A percentile compares a stretch with the other conserved stretches of the same genome.
Evolutionary conservation across 2,113 vertebrate genomes (phyloP).

Genomic region (Cisticola juncidis): DNA sequence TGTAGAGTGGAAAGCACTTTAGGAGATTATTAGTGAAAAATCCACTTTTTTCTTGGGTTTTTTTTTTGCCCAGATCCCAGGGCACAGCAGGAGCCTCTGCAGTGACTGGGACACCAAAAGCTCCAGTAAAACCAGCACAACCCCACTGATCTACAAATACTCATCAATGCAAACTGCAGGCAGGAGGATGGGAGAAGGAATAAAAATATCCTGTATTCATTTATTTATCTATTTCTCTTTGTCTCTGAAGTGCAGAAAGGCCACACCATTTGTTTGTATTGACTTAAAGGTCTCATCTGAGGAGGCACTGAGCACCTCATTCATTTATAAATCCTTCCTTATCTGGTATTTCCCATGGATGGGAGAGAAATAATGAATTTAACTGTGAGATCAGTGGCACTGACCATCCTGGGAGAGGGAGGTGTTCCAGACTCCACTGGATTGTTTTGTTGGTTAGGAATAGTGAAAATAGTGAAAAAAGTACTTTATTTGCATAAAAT

Average conservation of each 20-base stretch:
- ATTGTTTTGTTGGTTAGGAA: background rate
- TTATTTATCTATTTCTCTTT: background rate
- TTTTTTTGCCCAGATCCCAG: background rate
- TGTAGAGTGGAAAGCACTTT: background rate
- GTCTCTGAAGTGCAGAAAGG: background rate
- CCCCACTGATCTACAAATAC: background rate
- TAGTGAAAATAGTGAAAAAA: background rate
- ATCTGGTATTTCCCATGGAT: accelerated
- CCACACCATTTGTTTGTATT: background rate
- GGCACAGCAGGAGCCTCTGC: background rate
- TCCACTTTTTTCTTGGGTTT: accelerated
- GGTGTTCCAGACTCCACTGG: background rate
- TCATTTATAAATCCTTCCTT: background rate
- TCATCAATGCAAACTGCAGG: background rate
- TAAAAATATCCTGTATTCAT: background rate
- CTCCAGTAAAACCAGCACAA: background rate
- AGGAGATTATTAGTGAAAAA: background rate
- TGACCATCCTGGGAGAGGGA: background rate
- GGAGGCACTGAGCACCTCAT: background rate
- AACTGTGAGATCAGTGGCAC: accelerated
- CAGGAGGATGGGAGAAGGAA: background rate
- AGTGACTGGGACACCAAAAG: background rate
- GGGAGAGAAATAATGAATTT: background rate
- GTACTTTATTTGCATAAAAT: background rate
- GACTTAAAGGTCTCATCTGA: background rate